Base-by-base conservation (phyloP, 2,888 invertebrate genomes). In the Eucera pruinosa region DNA sequence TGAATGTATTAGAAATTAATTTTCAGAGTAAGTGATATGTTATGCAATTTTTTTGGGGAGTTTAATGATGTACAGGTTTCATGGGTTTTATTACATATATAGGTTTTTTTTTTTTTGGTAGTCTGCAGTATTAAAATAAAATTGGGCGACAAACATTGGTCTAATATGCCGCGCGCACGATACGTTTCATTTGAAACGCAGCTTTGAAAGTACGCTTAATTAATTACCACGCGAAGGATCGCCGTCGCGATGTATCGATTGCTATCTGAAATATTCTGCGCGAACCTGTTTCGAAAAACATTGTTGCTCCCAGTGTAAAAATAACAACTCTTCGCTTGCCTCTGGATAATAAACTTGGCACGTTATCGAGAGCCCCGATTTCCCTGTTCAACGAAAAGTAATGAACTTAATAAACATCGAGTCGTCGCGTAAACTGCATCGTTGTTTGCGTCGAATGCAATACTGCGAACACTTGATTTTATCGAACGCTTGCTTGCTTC, bases 261-360 rank as follows among this genome's bases (percentile, higher is more conserved):
- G 11, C 0, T 13, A 13, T 41, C 2, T 15, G 7, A 48, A 62
- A 62, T 15, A 25, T 39, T 13, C n/a, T 27, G 1, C 20, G 30
- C 45, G 2, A 13, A 15, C 7, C 18, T 3, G 41, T 6, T 20
- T 9, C 11, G 30, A 48, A 30, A 57, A 4, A 20, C 2, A 13
- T 39, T 30, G 15, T 4, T 58, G 54, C 61, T 73, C 25, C 69
- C 33, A 7, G 57, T 39, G 48, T 33, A 54, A 60, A 68, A 61
- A 39, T 61, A 68, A 67, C 41, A 39, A 61, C 47, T 69, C 39
- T 2, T 11, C 33, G 13, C 11, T 15, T 20, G 58, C n/a, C 11
- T 41, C 23, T 15, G 33, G 30, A 30, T 36, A 27, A 50, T 71
- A 43, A 58, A 71, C 67, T 55, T 55, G 54, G 45, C 54, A 30